A percentile compares a stretch with the other conserved stretches of the same genome.
Conservation (phyloP, 2,888 invertebrate species). For the Heteromurus nitidus region DNA sequence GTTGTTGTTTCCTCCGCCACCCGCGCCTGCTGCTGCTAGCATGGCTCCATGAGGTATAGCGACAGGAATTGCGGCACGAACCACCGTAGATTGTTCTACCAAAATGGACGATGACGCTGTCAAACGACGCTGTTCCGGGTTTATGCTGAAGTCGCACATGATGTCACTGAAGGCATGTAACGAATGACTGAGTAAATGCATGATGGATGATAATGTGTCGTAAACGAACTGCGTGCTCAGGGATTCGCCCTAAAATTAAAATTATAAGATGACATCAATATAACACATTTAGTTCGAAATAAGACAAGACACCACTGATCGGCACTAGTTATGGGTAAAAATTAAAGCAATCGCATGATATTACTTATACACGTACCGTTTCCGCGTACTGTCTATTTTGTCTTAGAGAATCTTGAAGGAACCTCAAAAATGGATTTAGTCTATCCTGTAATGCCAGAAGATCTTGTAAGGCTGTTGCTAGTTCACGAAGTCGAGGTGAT, state of each 20-base stretch:
- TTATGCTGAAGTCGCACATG: slow-evolving; percentile 82
- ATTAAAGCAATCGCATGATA: too few species aligned
- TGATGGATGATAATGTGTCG: slow-evolving; percentile 85
- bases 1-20: slow-evolving; percentile 10
- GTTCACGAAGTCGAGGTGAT: slow-evolving; percentile 67
- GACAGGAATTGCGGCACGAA: slow-evolving; percentile 82
- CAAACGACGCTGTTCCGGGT: slow-evolving; percentile 82
- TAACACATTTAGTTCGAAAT: too few species aligned
- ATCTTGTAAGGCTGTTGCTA: slow-evolving; percentile 70
- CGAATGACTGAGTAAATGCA: slow-evolving; percentile 91
- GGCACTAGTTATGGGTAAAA: neutral
- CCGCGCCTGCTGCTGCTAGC: slow-evolving; percentile 33
- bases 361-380: slow-evolving; percentile 60
- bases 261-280: neutral
- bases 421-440: slow-evolving; percentile 69
- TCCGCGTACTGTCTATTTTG: slow-evolving; percentile 66
- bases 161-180: slow-evolving; percentile 93
- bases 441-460: slow-evolving; percentile 68
- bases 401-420: slow-evolving; percentile 64
- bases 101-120: slow-evolving; percentile 82
- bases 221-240: slow-evolving; percentile 81
- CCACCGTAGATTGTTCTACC: slow-evolving; percentile 82
- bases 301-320: neutral
- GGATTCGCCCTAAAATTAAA: slow-evolving; percentile 64
- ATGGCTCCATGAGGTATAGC: slow-evolving; percentile 67